Evolutionary conservation across 2,113 vertebrate species (phyloP).

Genomic region (Hemichromis elongatus): DNA sequence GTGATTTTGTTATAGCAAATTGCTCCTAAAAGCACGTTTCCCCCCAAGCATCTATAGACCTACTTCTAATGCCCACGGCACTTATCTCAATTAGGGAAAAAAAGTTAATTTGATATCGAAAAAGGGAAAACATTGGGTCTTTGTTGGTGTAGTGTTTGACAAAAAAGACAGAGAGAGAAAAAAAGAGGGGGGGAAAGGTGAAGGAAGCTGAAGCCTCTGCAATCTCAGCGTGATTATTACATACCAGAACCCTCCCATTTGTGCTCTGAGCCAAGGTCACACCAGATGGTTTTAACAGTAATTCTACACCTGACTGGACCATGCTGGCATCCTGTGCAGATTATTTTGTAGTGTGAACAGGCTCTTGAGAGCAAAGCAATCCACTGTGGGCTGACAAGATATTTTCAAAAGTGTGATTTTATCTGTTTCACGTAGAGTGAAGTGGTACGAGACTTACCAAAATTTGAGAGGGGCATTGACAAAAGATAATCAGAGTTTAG

Average conservation of each 20-base stretch:
- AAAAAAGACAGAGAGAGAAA: neutral
- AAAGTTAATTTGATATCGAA: neutral
- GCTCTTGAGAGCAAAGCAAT: neutral
- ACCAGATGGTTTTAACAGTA: slow-evolving; percentile 24
- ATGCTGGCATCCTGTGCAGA: slow-evolving; percentile 5
- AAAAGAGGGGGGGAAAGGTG: neutral
- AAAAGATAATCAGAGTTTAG: slow-evolving; percentile 11
- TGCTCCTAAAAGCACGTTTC: neutral
- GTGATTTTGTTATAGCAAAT: slow-evolving; percentile 6
- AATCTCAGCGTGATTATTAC: slow-evolving; percentile 5
- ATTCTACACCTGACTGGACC: slow-evolving; percentile 39
- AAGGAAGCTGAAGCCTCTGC: neutral
- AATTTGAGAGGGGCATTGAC: slow-evolving; percentile 7
- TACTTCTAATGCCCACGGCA: neutral
- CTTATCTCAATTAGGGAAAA: neutral
- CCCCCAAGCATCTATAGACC: neutral
- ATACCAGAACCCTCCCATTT: slow-evolving; percentile 1
- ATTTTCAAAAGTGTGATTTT: slow-evolving; percentile 52
- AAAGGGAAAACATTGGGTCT: neutral
- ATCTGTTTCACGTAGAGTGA: slow-evolving; percentile 28
- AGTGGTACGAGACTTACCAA: slow-evolving; percentile 13
- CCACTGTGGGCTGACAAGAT: slow-evolving; percentile 20
- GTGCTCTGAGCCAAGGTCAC: slow-evolving; percentile 35
- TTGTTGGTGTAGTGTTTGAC: neutral
- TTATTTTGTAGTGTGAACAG: slow-evolving; percentile 24